Percentiles rank a stretch among this genome's conserved stretches.
Conservation (phyloP, 2,797 vertebrate species). For the Takifugu ocellatus region DNA sequence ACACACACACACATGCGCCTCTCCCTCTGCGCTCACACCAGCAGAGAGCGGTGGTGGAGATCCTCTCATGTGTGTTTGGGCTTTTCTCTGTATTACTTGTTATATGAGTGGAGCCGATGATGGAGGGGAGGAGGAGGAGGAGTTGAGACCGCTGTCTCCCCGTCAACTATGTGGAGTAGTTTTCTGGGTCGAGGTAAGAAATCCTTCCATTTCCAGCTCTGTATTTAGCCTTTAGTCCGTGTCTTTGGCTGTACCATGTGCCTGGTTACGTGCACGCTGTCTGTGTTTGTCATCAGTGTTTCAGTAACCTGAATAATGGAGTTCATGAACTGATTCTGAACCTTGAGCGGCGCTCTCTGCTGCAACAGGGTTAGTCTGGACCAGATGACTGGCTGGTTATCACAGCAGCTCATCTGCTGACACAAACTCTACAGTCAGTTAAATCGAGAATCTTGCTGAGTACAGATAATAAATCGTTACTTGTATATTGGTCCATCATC, state of each 20-base stretch:
- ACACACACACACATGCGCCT: constrained; percentile 14
- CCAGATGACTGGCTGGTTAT: too few species aligned
- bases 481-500: too few species aligned
- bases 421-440: too few species aligned
- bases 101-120: constrained; percentile 41
- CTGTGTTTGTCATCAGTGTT: not conserved
- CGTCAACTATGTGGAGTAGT: constrained; percentile 58
- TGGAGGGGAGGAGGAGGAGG: constrained; percentile 27
- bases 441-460: too few species aligned
- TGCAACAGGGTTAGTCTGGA: not conserved
- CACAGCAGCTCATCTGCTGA: too few species aligned
- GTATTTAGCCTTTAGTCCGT: not conserved
- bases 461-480: too few species aligned
- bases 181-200: constrained; percentile 60
- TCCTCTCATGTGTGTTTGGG: constrained; percentile 35
- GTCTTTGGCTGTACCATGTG: not conserved
- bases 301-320: not conserved
- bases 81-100: constrained; percentile 19
- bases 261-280: not conserved
- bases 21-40: constrained; percentile 25
- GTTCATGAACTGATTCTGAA: constrained; percentile 23
- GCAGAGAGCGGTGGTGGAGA: constrained; percentile 9
- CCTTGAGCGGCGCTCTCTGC: constrained; percentile 12
- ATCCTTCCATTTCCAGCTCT: constrained; percentile 18
- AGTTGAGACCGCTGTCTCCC: constrained; percentile 42